Percentiles rank a stretch among this genome's conserved stretches.
Evolutionary conservation across 2,888 invertebrate species (phyloP).

Genomic region (Ferdinandea cuprea): DNA sequence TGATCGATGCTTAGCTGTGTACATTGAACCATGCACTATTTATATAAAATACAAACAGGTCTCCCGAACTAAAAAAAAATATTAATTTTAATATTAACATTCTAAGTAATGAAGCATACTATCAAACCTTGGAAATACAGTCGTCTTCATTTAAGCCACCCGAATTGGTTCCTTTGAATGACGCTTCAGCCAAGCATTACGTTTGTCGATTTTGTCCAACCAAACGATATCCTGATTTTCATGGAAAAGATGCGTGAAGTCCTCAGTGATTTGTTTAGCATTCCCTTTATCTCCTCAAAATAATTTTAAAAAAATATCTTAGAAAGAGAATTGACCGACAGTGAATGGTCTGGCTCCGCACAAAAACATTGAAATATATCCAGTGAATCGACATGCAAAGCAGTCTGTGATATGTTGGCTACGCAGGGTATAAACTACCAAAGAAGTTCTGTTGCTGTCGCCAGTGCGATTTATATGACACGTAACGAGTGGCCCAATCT

Average conservation of each 20-base stretch:
- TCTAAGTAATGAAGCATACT: neutral
- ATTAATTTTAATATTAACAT: neutral
- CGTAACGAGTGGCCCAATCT: no score
- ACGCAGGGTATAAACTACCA: no score
- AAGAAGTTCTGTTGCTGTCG: no score
- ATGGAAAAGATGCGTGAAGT: conserved; percentile 96
- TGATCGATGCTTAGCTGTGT: conserved; percentile 94
- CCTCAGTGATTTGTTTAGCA: conserved; percentile 94
- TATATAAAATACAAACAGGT: conserved; percentile 98
- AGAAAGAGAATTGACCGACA: no score
- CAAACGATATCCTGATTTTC: conserved; percentile 98
- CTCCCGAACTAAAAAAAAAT: conserved; percentile 92
- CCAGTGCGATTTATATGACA: no score
- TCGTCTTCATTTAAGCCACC: conserved; percentile 81
- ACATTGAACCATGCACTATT: conserved; percentile 98
- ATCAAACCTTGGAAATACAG: conserved; percentile 81
- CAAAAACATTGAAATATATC: no score
- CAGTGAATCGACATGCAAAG: no score
- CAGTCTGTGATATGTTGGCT: no score
- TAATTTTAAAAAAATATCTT: no score
- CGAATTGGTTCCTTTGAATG: conserved; percentile 84
- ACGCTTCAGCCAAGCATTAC: conserved; percentile 92
- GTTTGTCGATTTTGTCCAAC: conserved; percentile 96
- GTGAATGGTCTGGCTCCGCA: no score
- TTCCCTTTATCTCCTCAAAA: no score